Conservation (phyloP, 2,888 invertebrate genomes). For the Ophonus ardosiacus region DNA sequence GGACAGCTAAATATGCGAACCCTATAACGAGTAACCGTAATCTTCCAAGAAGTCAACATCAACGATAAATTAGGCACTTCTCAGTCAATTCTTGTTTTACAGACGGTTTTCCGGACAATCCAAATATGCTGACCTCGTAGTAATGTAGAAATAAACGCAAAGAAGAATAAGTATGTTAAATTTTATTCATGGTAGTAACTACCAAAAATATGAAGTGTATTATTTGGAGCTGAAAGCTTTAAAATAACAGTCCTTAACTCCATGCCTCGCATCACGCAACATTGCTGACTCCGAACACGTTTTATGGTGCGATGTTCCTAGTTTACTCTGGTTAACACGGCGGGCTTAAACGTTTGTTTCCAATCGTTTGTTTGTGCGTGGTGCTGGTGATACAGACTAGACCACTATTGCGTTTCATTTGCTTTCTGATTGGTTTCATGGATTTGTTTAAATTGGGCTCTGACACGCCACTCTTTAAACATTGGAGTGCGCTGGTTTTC, state of each 20-base stretch:
- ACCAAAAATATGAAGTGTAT: not conserved
- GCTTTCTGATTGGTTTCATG: conserved; percentile 42
- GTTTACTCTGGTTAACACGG: conserved; percentile 40
- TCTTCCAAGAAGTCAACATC: too few relatives aligned
- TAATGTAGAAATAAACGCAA: too few relatives aligned
- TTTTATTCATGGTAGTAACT: not conserved
- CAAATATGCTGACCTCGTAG: too few relatives aligned
- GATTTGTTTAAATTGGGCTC: conserved; percentile 44
- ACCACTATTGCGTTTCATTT: conserved; percentile 32
- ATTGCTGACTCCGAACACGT: conserved; percentile 4
- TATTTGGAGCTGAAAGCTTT: not conserved
- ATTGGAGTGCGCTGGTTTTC: conserved; percentile 1
- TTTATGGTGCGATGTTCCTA: conserved; percentile 28
- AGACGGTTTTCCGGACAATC: too few relatives aligned
- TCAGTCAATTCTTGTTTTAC: too few relatives aligned
- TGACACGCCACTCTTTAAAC: conserved; percentile 18
- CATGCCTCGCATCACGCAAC: not conserved
- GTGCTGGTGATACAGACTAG: not conserved
- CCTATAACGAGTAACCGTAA: too few relatives aligned
- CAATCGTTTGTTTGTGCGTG: conserved; percentile 47
- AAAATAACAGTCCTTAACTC: not conserved
- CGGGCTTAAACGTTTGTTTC: conserved; percentile 36
- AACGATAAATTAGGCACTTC: too few relatives aligned
- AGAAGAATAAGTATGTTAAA: too few relatives aligned
- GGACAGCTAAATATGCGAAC: too few relatives aligned